Conservation (phyloP, 2,888 invertebrate genomes). For the Nemapogon koenigi region DNA sequence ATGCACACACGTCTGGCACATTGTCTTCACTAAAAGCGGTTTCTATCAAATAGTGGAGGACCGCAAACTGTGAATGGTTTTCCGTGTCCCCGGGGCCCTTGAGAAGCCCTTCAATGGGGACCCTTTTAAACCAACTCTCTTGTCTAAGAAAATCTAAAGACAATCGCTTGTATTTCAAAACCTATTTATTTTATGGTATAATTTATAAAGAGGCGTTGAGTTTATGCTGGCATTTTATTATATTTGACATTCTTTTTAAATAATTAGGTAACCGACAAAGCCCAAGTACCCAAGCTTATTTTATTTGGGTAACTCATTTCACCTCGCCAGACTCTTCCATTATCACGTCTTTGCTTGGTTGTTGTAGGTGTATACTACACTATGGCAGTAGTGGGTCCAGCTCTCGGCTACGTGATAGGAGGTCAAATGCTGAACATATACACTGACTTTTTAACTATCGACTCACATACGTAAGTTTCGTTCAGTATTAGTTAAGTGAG, state of each 20-base stretch:
- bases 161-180: neutral
- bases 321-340: no score
- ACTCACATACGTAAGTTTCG: conserved; percentile 73
- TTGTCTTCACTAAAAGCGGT: no score
- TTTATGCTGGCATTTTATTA: no score
- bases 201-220: neutral
- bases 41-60: no score
- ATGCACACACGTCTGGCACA: no score
- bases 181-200: neutral
- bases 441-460: conserved; percentile 72
- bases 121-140: neutral
- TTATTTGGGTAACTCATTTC: no score
- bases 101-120: conserved; percentile 4
- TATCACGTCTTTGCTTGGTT: no score
- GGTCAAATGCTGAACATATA: conserved; percentile 82
- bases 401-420: conserved; percentile 84
- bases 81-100: neutral
- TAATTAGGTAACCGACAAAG: no score
- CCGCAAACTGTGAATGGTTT: conserved; percentile 5
- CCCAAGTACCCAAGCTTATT: no score
- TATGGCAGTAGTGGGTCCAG: conserved; percentile 83
- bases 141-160: conserved; percentile 3
- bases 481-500: no score
- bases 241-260: no score
- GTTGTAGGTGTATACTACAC: conserved; percentile 78